Conservation (phyloP, 2,797 vertebrate genomes). For the Pantherophis vulpinus region DNA sequence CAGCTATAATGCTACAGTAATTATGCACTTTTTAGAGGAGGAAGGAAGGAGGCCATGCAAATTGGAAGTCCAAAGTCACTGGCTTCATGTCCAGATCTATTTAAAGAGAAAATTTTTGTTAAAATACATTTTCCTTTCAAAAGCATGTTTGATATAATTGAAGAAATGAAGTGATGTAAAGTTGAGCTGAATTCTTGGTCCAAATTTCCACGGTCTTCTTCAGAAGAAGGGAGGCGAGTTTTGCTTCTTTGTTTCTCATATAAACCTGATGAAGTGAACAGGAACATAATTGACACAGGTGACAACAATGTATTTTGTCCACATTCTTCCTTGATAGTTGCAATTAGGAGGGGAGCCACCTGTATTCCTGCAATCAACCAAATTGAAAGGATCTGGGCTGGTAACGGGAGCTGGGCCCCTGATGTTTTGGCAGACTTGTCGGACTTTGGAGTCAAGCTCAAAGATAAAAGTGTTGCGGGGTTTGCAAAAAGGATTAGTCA, state of each 20-base stretch:
- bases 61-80: no score
- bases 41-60: no score
- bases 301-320: neutral
- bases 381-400: neutral
- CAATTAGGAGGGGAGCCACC: neutral
- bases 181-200: neutral
- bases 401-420: neutral
- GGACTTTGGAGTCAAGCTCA: fast-evolving
- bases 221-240: no score
- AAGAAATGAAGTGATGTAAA: neutral
- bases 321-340: neutral
- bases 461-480: neutral
- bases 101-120: neutral
- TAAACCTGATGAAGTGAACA: neutral
- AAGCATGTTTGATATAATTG: neutral
- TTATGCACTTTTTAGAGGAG: neutral
- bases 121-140: neutral
- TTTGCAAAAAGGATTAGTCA: neutral
- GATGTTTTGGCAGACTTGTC: neutral
- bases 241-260: neutral
- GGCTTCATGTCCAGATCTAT: neutral
- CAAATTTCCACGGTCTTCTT: neutral
- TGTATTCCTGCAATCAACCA: neutral
- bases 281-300: neutral
- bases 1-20: neutral